Percentiles rank a stretch among this genome's conserved stretches.
These are phyloP conservation scores for Sycophila sp. DNA, from an alignment of 1,140 invertebrate genomes.

Conservation along the genomic window DNA sequence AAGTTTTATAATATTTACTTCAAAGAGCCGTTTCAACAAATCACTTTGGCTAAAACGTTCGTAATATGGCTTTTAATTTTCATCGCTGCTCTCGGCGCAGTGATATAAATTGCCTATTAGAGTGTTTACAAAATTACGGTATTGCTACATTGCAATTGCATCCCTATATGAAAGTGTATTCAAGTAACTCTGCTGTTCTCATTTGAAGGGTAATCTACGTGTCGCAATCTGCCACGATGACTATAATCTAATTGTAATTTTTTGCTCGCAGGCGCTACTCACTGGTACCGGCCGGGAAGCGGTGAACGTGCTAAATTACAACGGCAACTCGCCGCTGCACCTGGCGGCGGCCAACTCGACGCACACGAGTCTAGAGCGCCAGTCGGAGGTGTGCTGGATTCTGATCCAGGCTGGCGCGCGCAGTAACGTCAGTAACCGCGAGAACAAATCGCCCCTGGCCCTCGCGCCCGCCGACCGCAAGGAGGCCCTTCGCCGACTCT, in stretches of 20 bases:
- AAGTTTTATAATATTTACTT: too few species aligned
- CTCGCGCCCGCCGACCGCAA: slow-evolving; percentile 44
- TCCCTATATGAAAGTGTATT: too few species aligned
- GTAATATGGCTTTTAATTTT: too few species aligned
- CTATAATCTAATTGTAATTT: not conserved
- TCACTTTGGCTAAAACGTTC: too few species aligned
- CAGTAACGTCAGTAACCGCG: slow-evolving; percentile 43
- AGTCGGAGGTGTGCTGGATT: slow-evolving; percentile 44
- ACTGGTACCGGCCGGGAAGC: slow-evolving; percentile 26
- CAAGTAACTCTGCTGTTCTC: not conserved
- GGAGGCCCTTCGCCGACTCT: slow-evolving; percentile 41
- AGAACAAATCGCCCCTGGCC: slow-evolving; percentile 47
- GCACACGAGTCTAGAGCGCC: slow-evolving; percentile 41
- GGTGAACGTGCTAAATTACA: slow-evolving; percentile 49
- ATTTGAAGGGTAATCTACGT: too few species aligned
- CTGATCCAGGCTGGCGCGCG: slow-evolving; percentile 46
- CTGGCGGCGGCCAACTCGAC: slow-evolving; percentile 41
- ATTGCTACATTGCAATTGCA: too few species aligned
- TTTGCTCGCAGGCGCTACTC: slow-evolving; percentile 45
- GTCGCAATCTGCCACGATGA: too few species aligned
- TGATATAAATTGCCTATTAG: too few species aligned
- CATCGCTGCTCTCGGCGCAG: too few species aligned
- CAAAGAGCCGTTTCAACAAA: too few species aligned
- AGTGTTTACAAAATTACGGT: too few species aligned
- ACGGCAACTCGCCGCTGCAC: slow-evolving; percentile 51